A percentile compares a stretch with the other conserved stretches of the same genome.
These are phyloP conservation scores for Drosophila tsacasi DNA, from an alignment of 1,140 invertebrate species.

Conservation along the genomic window DNA sequence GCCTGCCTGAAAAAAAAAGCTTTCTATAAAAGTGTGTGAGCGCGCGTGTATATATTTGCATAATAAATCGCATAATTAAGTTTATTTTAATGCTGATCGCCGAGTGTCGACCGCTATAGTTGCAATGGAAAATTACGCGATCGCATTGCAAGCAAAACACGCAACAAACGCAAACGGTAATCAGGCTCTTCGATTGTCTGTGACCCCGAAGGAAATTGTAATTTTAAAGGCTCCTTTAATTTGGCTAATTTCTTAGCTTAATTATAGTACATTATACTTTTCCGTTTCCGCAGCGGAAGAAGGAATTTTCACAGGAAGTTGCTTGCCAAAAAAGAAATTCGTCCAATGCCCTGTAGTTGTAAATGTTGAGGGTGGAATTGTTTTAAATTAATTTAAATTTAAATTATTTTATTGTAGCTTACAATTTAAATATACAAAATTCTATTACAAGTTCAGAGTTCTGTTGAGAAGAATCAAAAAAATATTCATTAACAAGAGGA, in stretches of 20 bases:
- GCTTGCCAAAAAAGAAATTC: constrained; percentile 29
- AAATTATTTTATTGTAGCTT: not conserved
- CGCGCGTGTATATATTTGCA: constrained; percentile 60
- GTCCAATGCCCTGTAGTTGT: constrained; percentile 1
- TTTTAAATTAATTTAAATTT: not conserved
- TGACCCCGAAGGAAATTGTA: not conserved
- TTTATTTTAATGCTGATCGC: constrained; percentile 59
- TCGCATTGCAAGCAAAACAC: constrained; percentile 38
- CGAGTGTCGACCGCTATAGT: constrained; percentile 29
- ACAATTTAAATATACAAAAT: not conserved
- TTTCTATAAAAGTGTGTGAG: constrained; percentile 59
- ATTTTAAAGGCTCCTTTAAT: not conserved
- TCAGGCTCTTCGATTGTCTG: constrained; percentile 13
- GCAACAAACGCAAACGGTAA: constrained; percentile 25
- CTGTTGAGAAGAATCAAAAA: not conserved
- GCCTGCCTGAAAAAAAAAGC: constrained; percentile 22
- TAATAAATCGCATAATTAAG: constrained; percentile 82
- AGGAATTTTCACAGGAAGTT: not conserved
- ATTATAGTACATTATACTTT: constrained; percentile 27
- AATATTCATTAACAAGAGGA: not conserved
- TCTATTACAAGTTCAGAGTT: not conserved
- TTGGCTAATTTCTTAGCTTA: not conserved
- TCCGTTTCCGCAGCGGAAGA: constrained; percentile 44
- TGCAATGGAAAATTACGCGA: constrained; percentile 63
- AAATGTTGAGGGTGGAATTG: not conserved